Percentiles rank a stretch among this genome's conserved stretches.
These are phyloP conservation scores for Drosophila cyrtoloma DNA, from an alignment of 2,888 invertebrate genomes.

Conservation along the genomic window DNA sequence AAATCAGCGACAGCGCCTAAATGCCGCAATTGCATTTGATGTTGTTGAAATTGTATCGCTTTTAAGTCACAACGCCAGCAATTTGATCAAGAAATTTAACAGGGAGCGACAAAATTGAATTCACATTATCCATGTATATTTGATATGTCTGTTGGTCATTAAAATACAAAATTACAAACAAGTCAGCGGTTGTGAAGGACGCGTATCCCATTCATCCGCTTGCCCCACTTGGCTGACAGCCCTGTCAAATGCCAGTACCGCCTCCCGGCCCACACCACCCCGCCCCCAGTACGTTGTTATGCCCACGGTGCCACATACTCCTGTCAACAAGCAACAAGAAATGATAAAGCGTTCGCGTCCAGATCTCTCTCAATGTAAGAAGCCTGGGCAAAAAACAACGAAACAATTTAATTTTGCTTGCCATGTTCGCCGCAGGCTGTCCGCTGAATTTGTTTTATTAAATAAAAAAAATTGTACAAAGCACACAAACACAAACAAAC, in stretches of 20 bases:
- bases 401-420: conserved; percentile 80
- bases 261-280: background rate
- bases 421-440: conserved; percentile 76
- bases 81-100: background rate
- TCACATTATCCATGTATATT: conserved; percentile 37
- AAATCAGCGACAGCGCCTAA: conserved; percentile 16
- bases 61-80: conserved; percentile 3
- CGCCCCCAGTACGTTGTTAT: background rate
- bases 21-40: conserved; percentile 19
- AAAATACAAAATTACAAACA: conserved; percentile 57
- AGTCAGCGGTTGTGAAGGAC: conserved; percentile 23
- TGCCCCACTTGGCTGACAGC: conserved; percentile 52
- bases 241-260: conserved; percentile 64
- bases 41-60: conserved; percentile 22
- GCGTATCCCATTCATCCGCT: conserved; percentile 9
- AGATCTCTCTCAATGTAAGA: conserved; percentile 49
- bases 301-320: conserved; percentile 32
- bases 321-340: conserved; percentile 67
- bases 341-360: conserved; percentile 74
- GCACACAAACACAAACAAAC: conserved; percentile 32
- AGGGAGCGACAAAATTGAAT: conserved; percentile 5
- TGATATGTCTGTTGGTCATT: conserved; percentile 66
- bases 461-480: conserved; percentile 73
- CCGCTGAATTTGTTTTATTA: conserved; percentile 79
- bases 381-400: conserved; percentile 49